Base-by-base conservation (phyloP, 1,140 invertebrate species). In the Halyomorpha halys region DNA sequence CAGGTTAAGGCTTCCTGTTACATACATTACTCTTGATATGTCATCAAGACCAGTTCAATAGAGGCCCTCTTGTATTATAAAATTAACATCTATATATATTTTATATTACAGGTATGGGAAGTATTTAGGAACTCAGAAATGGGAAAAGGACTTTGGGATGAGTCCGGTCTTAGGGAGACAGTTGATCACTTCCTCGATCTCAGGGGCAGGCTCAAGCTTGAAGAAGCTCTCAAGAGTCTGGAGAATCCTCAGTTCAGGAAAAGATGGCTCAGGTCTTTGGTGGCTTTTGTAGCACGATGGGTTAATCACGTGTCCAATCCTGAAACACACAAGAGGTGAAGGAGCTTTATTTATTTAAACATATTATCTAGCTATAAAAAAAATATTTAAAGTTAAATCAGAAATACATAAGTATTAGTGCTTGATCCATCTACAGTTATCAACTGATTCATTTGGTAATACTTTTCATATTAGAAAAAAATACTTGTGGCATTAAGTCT, bases 161-260 rank as follows among this genome's bases (percentile, higher is more conserved):
- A 83, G 53, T 82, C 86, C 8, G 87, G 87, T 0, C 74, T 87
- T 1, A 80, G 82, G 47, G 79, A 81, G 45, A 80, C 85, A n/a
- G 72, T 85, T 39, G 77, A 77, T 61, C 72, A 76, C 21, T 81
- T 83, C 75, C 72, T 79, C 8, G 84, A 86, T 44, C 61, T 51
- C 13, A 27, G 64, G 14, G 88, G 87, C 0, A 81, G 80, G 18
- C 76, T 90, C 59, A 81, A 83, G 65, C 86, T 86, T 68, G 82
- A 85, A 60, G 78, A 80, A 64, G 82, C 90, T 56, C 78, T 89
- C 65, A 83, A 86, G 64, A 85, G 83, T 59, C 81, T 91, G 68
- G 87, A 91, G 68, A 89, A 89, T 71, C 83, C 85, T 23, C 81
- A 80, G 5, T 83, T 89, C 69, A 81, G 89, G 66, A 79, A 84